Evolutionary conservation across 2,113 vertebrate genomes (phyloP).

Genomic region (Zootoca vivipara): DNA sequence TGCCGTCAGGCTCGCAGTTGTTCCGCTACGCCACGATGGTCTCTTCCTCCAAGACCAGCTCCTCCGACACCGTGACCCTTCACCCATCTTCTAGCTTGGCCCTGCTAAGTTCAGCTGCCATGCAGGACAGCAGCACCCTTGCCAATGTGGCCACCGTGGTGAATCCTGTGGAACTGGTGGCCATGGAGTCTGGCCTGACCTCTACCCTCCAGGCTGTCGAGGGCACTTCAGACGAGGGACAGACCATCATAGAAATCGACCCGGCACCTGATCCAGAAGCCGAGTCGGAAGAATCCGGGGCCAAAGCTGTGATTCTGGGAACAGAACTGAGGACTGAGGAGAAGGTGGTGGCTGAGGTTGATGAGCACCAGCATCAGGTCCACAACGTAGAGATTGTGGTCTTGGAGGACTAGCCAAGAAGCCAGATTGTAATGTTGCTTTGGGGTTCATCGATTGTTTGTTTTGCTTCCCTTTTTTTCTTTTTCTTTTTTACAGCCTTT

Average conservation of each 20-base stretch:
- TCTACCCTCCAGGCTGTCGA: conserved; percentile 82
- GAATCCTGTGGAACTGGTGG: conserved; percentile 90
- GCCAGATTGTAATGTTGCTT: background rate
- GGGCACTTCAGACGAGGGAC: conserved; percentile 76
- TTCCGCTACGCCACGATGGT: conserved; percentile 87
- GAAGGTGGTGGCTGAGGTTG: conserved; percentile 78
- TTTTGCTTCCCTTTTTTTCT: conserved; percentile 63
- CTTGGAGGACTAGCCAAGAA: conserved; percentile 79
- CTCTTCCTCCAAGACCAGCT: conserved; percentile 79
- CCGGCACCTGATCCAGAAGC: conserved; percentile 80
- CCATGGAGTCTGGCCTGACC: conserved; percentile 82
- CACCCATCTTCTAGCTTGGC: conserved; percentile 91
- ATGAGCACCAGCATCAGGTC: conserved; percentile 85
- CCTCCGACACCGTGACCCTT: conserved; percentile 85
- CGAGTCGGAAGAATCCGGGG: conserved; percentile 74
- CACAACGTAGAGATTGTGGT: conserved; percentile 88
- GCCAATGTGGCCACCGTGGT: conserved; percentile 80
- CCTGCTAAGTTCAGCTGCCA: conserved; percentile 82
- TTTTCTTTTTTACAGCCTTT: conserved; percentile 71
- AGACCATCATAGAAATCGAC: conserved; percentile 92
- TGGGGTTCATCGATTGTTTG: conserved; percentile 60
- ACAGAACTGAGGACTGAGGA: conserved; percentile 86
- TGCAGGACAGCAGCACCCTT: conserved; percentile 86
- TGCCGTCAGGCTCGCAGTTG: conserved; percentile 88
- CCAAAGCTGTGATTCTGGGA: conserved; percentile 82